A percentile compares a stretch with the other conserved stretches of the same genome.
These are phyloP conservation scores for Caenorhabditis briggsae DNA, from an alignment of 1,140 invertebrate genomes.

Conservation along the genomic window DNA sequence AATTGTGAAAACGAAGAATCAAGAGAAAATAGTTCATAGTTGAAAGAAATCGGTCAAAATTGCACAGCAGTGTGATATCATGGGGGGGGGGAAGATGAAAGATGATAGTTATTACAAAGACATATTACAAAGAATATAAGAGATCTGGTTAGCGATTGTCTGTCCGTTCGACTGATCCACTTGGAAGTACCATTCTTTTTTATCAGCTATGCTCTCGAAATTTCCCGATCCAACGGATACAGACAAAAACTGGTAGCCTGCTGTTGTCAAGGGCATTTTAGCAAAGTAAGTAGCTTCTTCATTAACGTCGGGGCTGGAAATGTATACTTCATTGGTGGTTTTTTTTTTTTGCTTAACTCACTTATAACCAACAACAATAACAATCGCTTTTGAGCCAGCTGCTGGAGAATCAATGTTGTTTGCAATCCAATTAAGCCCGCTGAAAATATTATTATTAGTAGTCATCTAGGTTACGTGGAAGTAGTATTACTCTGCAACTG, in stretches of 20 bases:
- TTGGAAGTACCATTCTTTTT: constrained; percentile 32
- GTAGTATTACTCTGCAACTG: constrained; percentile 11
- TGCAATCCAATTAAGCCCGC: not conserved
- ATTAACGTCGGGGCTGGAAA: not conserved
- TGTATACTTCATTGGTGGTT: too few species aligned
- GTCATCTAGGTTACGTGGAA: not conserved
- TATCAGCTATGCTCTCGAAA: not conserved
- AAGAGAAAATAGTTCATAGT: not conserved
- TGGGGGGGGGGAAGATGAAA: too few species aligned
- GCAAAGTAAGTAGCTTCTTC: not conserved
- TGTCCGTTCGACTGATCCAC: constrained; percentile 18
- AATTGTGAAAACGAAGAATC: not conserved
- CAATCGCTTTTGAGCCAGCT: not conserved
- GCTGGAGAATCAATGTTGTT: not conserved
- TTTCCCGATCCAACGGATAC: not conserved
- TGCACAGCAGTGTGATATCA: constrained; percentile 25
- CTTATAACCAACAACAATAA: constrained; percentile 16
- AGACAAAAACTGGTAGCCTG: not conserved
- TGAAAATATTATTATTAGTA: not conserved
- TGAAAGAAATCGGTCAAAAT: constrained; percentile 34
- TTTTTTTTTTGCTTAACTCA: not conserved
- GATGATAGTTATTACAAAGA: not conserved
- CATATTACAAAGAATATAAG: constrained; percentile 32
- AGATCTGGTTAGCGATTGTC: constrained; percentile 24
- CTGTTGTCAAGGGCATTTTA: too few species aligned